Base-by-base conservation (phyloP, 2,888 invertebrate genomes). In the Caenorhabditis virilis region DNA sequence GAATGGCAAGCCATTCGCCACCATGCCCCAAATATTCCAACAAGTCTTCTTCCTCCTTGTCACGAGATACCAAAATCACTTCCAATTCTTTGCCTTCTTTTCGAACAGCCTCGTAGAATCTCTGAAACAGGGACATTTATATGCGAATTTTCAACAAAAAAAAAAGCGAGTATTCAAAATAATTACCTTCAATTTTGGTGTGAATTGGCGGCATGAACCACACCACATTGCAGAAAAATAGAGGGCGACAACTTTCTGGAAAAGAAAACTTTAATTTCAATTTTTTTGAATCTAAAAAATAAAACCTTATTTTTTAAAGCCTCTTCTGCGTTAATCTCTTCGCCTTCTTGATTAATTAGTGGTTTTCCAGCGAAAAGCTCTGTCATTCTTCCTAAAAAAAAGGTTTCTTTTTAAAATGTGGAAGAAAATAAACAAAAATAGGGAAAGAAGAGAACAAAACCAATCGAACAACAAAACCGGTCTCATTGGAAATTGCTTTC, bases 201-300 rank as follows among this genome's bases (percentile, higher is more conserved):
- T 80, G 49, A 80, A 80, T 36, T 70, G 71, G 22, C 78, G 69
- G 62, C 79, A 79, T 0, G 78, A 72, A 9, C 74, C 74, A 56
- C 75, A 70, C 86, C 87, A 87, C 66, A 85, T 85, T n/a, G 86
- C 86, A 0, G 86, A 86, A 74, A 87, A 87, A 76, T 87, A 87
- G 18, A 87, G 74, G 3, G 84, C 86, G 18, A 86, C 77, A 7
- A 71, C 52, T 48, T 71, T 57, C 41, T 62, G 52, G 18, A 53
- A 51, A n/a, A 9, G 27, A 16, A 9, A 62, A 9, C n/a, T 48
- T 30, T 4, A 16, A 1, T n/a, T 9, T 3, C 4, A 51, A 22
- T 22, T 27, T 23, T 23, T 7, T 9, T 26, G 25, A 6, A 23
- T 41, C 35, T 35, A 15, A 36, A 49, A 23, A 41, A 5, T 39